These are phyloP conservation scores for Hestina assimilis DNA, from an alignment of 1,140 invertebrate genomes.

Conservation along the genomic window DNA sequence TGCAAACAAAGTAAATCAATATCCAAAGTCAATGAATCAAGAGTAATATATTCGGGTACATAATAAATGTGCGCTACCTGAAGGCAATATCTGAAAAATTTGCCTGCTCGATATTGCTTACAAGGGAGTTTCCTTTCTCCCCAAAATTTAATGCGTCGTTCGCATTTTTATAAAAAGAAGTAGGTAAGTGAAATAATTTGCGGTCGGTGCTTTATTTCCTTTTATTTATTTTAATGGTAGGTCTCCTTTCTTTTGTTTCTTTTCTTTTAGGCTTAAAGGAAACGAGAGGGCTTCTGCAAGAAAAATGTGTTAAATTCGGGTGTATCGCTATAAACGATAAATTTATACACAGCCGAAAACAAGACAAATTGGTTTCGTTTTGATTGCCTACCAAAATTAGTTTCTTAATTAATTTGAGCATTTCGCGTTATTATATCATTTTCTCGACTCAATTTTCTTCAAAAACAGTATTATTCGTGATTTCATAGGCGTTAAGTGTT, in stretches of 20 bases:
- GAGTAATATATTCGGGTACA: constrained; percentile 79
- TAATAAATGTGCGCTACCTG: constrained; percentile 79
- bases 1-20: constrained; percentile 78
- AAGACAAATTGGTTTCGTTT: constrained; percentile 54
- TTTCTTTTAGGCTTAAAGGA: constrained; percentile 53
- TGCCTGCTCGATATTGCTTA: constrained; percentile 78
- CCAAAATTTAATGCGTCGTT: constrained; percentile 77
- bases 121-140: constrained; percentile 77
- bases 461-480: constrained; percentile 41
- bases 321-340: constrained; percentile 58
- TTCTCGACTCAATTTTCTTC: constrained; percentile 34
- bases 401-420: constrained; percentile 42
- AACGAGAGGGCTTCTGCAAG: constrained; percentile 48
- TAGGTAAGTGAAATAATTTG: constrained; percentile 77
- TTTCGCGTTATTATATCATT: constrained; percentile 42
- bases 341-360: constrained; percentile 45
- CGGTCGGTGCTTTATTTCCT: constrained; percentile 73
- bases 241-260: constrained; percentile 65
- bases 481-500: constrained; percentile 58
- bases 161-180: constrained; percentile 78
- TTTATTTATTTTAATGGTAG: constrained; percentile 77
- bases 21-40: constrained; percentile 78
- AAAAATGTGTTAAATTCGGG: constrained; percentile 60
- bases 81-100: constrained; percentile 79
- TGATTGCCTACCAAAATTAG: constrained; percentile 51